A percentile compares a stretch with the other conserved stretches of the same genome.
Evolutionary conservation across 2,888 invertebrate species (phyloP).

Genomic region (Polydrusus tereticollis): DNA sequence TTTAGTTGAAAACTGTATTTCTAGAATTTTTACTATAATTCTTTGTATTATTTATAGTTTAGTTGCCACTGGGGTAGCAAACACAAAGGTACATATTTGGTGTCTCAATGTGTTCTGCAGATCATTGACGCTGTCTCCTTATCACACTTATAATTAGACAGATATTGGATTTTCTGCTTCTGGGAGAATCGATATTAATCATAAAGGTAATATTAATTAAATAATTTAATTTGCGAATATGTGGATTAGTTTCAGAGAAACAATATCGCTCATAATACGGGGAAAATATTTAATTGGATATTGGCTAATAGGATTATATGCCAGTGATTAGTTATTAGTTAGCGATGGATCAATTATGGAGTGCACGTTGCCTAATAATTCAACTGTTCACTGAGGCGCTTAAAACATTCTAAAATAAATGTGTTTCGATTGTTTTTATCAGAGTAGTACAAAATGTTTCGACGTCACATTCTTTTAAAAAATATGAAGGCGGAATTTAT

Average conservation of each 20-base stretch:
- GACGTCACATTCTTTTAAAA: slow-evolving; percentile 35
- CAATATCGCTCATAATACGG: slow-evolving; percentile 3
- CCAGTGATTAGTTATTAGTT: not conserved
- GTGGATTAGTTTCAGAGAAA: slow-evolving; percentile 13
- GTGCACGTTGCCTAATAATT: not conserved
- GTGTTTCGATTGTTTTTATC: too few species aligned
- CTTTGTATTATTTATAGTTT: too few species aligned
- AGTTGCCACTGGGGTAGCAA: too few species aligned
- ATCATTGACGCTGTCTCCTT: slow-evolving; percentile 3
- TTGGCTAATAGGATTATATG: slow-evolving; percentile 11
- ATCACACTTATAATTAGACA: slow-evolving; percentile 29
- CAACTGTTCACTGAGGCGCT: not conserved
- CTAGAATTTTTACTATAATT: not conserved
- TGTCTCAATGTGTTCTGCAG: slow-evolving; percentile 14
- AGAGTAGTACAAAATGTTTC: slow-evolving; percentile 19
- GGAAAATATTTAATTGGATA: slow-evolving; percentile 11
- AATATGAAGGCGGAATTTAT: slow-evolving; percentile 46
- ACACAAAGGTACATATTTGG: slow-evolving; percentile 2
- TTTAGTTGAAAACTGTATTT: not conserved
- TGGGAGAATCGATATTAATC: slow-evolving; percentile 28
- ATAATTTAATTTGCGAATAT: slow-evolving; percentile 35
- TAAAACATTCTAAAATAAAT: too few species aligned
- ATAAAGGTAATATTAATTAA: slow-evolving; percentile 42
- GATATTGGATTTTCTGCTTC: slow-evolving; percentile 40
- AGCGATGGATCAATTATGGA: not conserved